phyloP scores from a whole-genome alignment of 2,888 invertebrate genomes.

The Ormyrus nitidulus region DNA sequence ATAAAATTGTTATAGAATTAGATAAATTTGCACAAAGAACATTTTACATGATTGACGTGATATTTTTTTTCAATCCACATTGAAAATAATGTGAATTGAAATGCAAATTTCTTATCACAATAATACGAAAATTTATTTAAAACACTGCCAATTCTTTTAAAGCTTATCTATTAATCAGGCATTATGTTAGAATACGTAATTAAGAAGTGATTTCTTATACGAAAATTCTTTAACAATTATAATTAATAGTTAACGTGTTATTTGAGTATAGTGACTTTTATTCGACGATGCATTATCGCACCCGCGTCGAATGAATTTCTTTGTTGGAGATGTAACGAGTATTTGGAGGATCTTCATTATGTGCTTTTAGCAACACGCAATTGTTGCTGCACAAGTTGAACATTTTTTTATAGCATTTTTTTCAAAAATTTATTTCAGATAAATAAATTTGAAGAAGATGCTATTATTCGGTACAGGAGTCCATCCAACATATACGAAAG shows the following conservation, averaged over 20 bases:
- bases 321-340: slow-evolving; percentile 48
- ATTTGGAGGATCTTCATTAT: slow-evolving; percentile 37
- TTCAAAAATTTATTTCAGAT: slow-evolving; percentile 15
- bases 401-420: slow-evolving; percentile 19
- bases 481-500: slow-evolving; percentile 18
- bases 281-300: slow-evolving; percentile 52
- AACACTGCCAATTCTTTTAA: slow-evolving; percentile 2
- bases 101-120: slow-evolving; percentile 36
- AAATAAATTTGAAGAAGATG: slow-evolving; percentile 28
- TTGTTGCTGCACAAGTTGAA: slow-evolving; percentile 18
- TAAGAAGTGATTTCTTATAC: slow-evolving; percentile 11
- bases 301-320: slow-evolving; percentile 48
- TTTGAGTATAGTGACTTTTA: slow-evolving; percentile 28
- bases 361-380: slow-evolving; percentile 25
- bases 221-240: background rate
- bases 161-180: slow-evolving; percentile 13
- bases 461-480: slow-evolving; percentile 28
- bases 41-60: slow-evolving; percentile 20
- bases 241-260: background rate
- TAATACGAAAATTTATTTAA: slow-evolving; percentile 23
- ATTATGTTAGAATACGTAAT: slow-evolving; percentile 13
- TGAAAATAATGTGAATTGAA: slow-evolving; percentile 40
- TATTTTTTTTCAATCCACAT: slow-evolving; percentile 21
- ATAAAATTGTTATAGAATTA: slow-evolving; percentile 28
- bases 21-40: slow-evolving; percentile 22